phyloP scores from a whole-genome alignment of 2,797 vertebrate genomes.

The Microctenopoma stevenorrisi region DNA sequence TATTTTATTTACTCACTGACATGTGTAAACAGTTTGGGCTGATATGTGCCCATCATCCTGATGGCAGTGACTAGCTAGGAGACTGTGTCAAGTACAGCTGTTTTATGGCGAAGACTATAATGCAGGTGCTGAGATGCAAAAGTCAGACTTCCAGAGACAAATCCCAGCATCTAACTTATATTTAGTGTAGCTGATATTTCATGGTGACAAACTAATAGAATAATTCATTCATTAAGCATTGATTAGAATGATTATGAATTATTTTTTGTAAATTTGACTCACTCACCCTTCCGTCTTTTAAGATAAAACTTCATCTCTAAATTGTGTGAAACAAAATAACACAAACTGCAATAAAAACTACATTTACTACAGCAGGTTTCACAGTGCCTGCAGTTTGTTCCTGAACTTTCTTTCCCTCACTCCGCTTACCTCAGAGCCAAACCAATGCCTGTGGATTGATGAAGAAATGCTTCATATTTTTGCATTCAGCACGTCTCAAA shows the following conservation, averaged over 20 bases:
- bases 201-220: conserved; percentile 41
- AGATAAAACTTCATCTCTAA: too few species aligned
- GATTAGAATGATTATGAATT: too few species aligned
- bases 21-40: conserved; percentile 19
- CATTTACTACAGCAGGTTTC: too few species aligned
- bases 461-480: conserved; percentile 20
- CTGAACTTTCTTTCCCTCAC: conserved; percentile 2
- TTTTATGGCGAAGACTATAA: conserved; percentile 40
- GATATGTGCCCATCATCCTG: conserved; percentile 16
- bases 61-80: conserved; percentile 19
- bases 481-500: conserved; percentile 17
- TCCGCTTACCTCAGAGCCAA: conserved; percentile 4
- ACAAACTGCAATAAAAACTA: too few species aligned
- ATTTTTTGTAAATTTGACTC: too few species aligned
- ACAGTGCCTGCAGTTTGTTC: not conserved
- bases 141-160: conserved; percentile 19
- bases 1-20: conserved; percentile 22
- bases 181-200: conserved; percentile 61
- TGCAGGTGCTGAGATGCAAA: conserved; percentile 24
- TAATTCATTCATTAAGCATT: conserved; percentile 17
- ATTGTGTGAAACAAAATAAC: too few species aligned
- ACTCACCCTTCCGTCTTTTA: too few species aligned
- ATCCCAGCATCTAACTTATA: conserved; percentile 31
- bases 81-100: conserved; percentile 17
- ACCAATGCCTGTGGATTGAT: conserved; percentile 8